Base-by-base conservation (phyloP, 2,797 vertebrate species). In the Crocodylus rhombifer region DNA sequence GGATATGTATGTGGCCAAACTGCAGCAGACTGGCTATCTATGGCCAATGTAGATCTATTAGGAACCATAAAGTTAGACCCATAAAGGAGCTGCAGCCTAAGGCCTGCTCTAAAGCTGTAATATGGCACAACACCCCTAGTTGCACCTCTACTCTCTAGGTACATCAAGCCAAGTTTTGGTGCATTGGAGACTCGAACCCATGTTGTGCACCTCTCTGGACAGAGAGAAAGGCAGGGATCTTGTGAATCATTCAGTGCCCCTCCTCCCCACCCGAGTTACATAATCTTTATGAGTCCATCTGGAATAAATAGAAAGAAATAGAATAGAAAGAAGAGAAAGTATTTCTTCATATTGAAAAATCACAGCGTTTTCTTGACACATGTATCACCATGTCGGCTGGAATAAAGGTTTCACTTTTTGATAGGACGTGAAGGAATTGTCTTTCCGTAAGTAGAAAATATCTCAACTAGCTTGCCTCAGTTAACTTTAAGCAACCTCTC, bases 291-390 rank as follows among this genome's bases (percentile, higher is more conserved):
- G 67, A 69, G 23, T 12, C 30, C 30, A 20, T 36, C 71, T 86
- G 90, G 42, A 96, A 58, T 84, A 93, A 42, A 42, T 42, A 42
- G 42, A 42, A 42, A 42, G 42, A 42, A 42, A 42, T 42, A 42
- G 42, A 42, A 42, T 42, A 42, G 42, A 7, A 42, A 42, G 42
- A 42, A 42, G 8, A 9, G 8, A 42, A 42, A 42, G 42, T 42
- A 42, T 42, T 42, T 42, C 42, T 42, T 42, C 42, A 42, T 42
- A 9, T 42, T 42, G 42, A 51, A 76, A 28, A 88, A 94, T 51
- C 62, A n/a, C 62, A 79, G 9, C 57, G 75, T 87, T 76, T 91
- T 67, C 88, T 64, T 15, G 86, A 88, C 90, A 87, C 81, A 21
- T 0, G 77, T 0, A 0, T 25, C 60, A 23, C 82, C 86, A 67